phyloP scores from a whole-genome alignment of 2,888 invertebrate genomes.

The Coleophora flavipennella region DNA sequence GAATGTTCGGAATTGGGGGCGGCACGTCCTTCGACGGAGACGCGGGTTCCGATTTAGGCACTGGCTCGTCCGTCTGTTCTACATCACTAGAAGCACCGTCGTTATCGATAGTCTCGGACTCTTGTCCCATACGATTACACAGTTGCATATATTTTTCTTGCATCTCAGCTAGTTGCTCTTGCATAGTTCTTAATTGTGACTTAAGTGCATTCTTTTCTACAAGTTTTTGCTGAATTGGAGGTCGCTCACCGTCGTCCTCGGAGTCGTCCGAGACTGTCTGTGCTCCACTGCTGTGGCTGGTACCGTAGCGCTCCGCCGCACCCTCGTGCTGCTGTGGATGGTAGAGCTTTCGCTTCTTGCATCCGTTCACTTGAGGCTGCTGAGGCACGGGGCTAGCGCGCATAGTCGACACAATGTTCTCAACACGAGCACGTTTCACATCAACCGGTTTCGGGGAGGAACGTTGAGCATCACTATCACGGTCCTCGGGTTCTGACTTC shows the following conservation, averaged over 20 bases:
- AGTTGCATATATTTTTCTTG: constrained; percentile 92
- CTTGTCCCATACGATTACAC: constrained; percentile 87
- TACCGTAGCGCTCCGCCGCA: constrained; percentile 74
- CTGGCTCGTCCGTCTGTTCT: constrained; percentile 68
- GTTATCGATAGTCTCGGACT: constrained; percentile 81
- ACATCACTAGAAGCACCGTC: constrained; percentile 83
- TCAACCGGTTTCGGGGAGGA: constrained; percentile 77
- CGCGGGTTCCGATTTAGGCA: constrained; percentile 72
- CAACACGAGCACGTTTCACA: constrained; percentile 93
- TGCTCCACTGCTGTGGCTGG: constrained; percentile 61
- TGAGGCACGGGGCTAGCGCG: constrained; percentile 86
- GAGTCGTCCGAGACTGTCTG: constrained; percentile 76
- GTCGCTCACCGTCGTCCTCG: constrained; percentile 83
- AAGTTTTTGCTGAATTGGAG: constrained; percentile 86
- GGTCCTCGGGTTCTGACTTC: constrained; percentile 77
- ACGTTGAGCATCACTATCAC: constrained; percentile 74
- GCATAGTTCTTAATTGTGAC: constrained; percentile 88
- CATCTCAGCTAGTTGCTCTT: constrained; percentile 92
- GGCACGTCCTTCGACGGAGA: constrained; percentile 69
- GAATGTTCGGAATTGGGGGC: constrained; percentile 35
- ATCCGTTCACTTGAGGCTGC: constrained; percentile 87
- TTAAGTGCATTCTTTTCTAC: constrained; percentile 90
- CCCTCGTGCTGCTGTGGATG: constrained; percentile 94
- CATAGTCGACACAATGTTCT: constrained; percentile 96
- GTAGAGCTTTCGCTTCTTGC: constrained; percentile 95